Evolutionary conservation across 1,140 invertebrate genomes (phyloP), one percentile per base, ranked within the genome.

Genomic region (Zaprionus africanus): DNA sequence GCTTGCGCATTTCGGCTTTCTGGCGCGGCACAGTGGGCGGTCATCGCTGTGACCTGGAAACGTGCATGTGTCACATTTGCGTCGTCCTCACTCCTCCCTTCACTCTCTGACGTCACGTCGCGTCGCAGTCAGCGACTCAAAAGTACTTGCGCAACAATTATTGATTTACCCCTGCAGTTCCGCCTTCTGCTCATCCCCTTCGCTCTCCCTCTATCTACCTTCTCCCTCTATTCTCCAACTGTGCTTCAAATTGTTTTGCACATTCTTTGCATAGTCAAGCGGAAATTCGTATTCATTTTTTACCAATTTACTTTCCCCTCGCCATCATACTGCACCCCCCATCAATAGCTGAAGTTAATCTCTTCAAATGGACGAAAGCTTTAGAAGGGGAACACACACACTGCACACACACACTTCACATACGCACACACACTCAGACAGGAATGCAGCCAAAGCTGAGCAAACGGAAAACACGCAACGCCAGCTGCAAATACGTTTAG

Each of bases 61-160:
- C 57, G 62, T 53, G 56, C 43, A 31, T 58, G 53, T 74, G 65
- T 74, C 19, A 51, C 19, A 51, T 51, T 51, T 24, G 19, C 13
- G 19, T 51, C 46, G n/a, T 51, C 46, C 46, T 51, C 38, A 5
- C 15, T 41, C 38, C 38, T n/a, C 38, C 15, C 13, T 41, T n/a
- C 38, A 15, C 38, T 41, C 24, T 60, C 51, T 49, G 74, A 85
- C 73, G 75, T 81, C 82, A 85, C 75, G 76, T 61, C 67, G 76
- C 4, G 41, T 12, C 65, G 76, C 72, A 71, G 61, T 36, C 28
- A 72, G 49, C 57, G 13, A 72, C 62, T 75, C 65, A 54, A 69
- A 78, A 82, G 78, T 72, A 74, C 80, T 88, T 83, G 84, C 80
- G 84, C 83, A 88, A 83, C 83, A 81, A 73, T 88, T 87, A 88